These are phyloP conservation scores for Heliconius hewitsoni DNA, from an alignment of 1,140 invertebrate genomes.

Conservation along the genomic window DNA sequence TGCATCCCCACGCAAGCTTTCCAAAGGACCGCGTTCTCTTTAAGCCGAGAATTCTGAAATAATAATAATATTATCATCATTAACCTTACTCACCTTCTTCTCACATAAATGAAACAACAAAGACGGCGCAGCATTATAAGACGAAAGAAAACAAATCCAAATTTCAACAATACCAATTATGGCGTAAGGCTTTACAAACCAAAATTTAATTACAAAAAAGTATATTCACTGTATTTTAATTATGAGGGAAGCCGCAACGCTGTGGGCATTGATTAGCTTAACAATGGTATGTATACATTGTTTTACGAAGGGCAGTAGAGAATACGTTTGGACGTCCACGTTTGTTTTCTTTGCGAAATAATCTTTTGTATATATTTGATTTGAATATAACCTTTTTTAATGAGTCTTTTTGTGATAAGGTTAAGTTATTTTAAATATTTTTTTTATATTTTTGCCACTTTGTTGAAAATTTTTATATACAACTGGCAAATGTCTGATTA, in stretches of 20 bases:
- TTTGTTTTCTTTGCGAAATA: constrained; percentile 15
- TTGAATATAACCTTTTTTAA: not conserved
- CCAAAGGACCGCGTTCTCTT: too few species aligned
- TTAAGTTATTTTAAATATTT: too few species aligned
- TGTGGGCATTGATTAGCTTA: constrained; percentile 24
- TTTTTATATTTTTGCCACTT: too few species aligned
- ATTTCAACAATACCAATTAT: not conserved
- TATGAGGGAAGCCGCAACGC: constrained; percentile 10
- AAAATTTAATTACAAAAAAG: constrained; percentile 18
- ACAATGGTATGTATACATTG: constrained; percentile 10
- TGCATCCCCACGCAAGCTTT: too few species aligned
- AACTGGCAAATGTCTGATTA: too few species aligned
- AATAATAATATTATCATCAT: too few species aligned
- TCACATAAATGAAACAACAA: not conserved
- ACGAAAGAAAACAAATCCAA: not conserved
- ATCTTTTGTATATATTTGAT: not conserved
- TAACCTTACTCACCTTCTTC: not conserved
- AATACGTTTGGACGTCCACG: not conserved
- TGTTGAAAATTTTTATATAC: too few species aligned
- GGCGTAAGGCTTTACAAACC: not conserved
- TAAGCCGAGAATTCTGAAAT: too few species aligned
- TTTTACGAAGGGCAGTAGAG: constrained; percentile 9
- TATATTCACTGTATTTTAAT: constrained; percentile 16
- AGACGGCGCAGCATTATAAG: not conserved
- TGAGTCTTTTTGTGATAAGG: not conserved